Base-by-base conservation (phyloP, 2,113 vertebrate species). In the Bufo bufo region DNA sequence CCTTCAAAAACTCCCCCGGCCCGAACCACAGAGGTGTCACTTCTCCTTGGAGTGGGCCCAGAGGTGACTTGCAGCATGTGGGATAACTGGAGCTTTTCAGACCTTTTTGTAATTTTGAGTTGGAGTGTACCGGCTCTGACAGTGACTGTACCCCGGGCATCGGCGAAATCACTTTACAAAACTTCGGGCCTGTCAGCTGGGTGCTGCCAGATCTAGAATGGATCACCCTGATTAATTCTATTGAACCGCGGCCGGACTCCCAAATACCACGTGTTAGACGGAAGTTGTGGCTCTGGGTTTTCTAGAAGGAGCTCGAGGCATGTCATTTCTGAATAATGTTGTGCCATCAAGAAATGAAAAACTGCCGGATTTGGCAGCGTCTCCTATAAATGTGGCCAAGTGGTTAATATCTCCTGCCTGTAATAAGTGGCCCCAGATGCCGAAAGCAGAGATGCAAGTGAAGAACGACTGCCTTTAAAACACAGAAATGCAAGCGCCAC, bases 401-500 rank as follows among this genome's bases (percentile, higher is more conserved):
- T 4, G 54, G 23, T 56, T 80, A 45, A 79, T 86, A 69, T 79
- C 63, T 86, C 50, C 20, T 79, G 77, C 61, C 63, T 75, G 23
- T 74, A 19, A 50, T 87, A 87, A 87, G 82, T 80, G 50, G 79
- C 54, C 79, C 86, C 86, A 87, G 86, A 87, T 87, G 86, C 59
- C 11, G 86, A 19, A 75, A 61, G 61, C 17, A 80, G 5, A 81
- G 74, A 23, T 52, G 11, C 2, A 58, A 12, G 77, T 20, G 43
- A 23, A 6, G 71, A 58, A 13, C n/a, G 52, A 72, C 49, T 4
- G 8, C 77, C 49, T 45, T 43, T 19, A 78, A 56, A 23, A 3
- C 23, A 10, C 14, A 5, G 49, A 78, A 56, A 78, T 56, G 20
- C 0, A 23, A 12, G 33, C 33, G 69, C 45, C 33, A 12, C 20